phyloP scores from a whole-genome alignment of 2,888 invertebrate species.

The Parapristionchus giblindavisi region DNA sequence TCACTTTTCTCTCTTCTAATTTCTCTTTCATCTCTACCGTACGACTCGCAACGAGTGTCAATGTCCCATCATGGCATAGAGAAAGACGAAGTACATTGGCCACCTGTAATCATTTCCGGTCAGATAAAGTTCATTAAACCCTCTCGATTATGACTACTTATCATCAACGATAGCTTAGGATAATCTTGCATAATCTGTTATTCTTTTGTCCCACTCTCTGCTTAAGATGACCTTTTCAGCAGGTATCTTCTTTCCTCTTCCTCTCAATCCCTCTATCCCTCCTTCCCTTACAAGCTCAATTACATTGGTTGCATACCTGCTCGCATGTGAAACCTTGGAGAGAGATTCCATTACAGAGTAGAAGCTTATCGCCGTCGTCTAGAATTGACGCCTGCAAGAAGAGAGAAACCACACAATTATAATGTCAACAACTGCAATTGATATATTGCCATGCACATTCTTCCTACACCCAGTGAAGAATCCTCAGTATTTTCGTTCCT shows the following conservation, averaged over 20 bases:
- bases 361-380: conserved; percentile 36
- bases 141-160: too few species aligned
- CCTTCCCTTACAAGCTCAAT: background rate
- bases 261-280: too few species aligned
- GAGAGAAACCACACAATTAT: background rate
- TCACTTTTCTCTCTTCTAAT: conserved; percentile 30
- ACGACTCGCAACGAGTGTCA: conserved; percentile 24
- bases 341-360: conserved; percentile 31
- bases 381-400: conserved; percentile 27
- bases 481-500: background rate
- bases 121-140: background rate
- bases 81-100: conserved; percentile 30
- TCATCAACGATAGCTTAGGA: too few species aligned
- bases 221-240: too few species aligned
- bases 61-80: conserved; percentile 21
- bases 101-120: conserved; percentile 3
- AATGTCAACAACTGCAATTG: background rate
- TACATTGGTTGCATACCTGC: background rate
- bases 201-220: too few species aligned
- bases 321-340: conserved; percentile 36
- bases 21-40: conserved; percentile 29
- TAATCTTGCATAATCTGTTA: too few species aligned
- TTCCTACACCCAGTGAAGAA: background rate
- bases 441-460: background rate
- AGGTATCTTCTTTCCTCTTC: too few species aligned